These are phyloP conservation scores for Hippopotamyrus pictus DNA, from an alignment of 2,797 vertebrate genomes.

Conservation along the genomic window DNA sequence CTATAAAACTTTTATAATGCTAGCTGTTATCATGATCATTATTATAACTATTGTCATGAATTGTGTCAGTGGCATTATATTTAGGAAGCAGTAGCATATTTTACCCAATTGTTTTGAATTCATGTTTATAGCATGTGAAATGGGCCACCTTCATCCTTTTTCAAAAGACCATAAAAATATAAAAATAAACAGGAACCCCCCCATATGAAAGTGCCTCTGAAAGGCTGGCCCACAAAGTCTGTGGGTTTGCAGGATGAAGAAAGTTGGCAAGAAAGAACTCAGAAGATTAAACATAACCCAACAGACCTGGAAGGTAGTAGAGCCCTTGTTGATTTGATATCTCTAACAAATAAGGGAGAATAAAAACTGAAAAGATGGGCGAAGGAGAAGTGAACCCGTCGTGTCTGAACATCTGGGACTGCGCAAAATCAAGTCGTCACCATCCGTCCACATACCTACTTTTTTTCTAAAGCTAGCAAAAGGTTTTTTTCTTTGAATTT, in stretches of 20 bases:
- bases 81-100: conserved; percentile 19
- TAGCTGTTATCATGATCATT: conserved; percentile 52
- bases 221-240: not conserved
- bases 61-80: conserved; percentile 45
- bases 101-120: conserved; percentile 23
- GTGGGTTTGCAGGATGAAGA: not conserved
- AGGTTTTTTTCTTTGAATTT: not conserved
- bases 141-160: conserved; percentile 14
- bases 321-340: conserved; percentile 65
- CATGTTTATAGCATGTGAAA: conserved; percentile 23
- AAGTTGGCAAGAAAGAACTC: not conserved
- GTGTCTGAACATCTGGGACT: conserved; percentile 34
- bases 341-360: conserved; percentile 44
- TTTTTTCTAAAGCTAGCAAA: not conserved
- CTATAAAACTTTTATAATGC: conserved; percentile 52
- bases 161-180: conserved; percentile 26
- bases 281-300: conserved; percentile 34
- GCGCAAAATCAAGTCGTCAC: conserved; percentile 19
- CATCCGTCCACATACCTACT: conserved; percentile 33
- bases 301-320: conserved; percentile 46
- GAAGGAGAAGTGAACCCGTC: conserved; percentile 35
- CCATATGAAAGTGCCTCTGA: conserved; percentile 5
- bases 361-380: conserved; percentile 45
- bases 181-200: conserved; percentile 1
- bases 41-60: conserved; percentile 46